Evolutionary conservation across 2,888 invertebrate species (phyloP).

Genomic region (Cybosia mesomella): DNA sequence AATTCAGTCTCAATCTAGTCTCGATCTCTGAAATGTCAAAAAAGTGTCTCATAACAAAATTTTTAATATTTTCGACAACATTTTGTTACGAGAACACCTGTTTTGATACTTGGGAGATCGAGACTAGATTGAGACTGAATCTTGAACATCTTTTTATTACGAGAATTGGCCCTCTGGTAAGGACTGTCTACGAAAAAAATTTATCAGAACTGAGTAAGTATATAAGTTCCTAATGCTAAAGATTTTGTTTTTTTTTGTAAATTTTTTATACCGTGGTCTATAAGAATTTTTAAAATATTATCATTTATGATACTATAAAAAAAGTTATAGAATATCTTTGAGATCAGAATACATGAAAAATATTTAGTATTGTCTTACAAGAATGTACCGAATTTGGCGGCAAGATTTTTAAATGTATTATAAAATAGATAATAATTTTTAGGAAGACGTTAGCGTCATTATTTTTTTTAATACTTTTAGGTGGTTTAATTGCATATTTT

Average conservation of each 20-base stretch:
- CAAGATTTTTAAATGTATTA: slow-evolving; percentile 34
- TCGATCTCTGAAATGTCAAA: too few relatives aligned
- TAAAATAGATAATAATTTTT: slow-evolving; percentile 32
- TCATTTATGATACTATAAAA: slow-evolving; percentile 1
- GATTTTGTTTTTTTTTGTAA: not conserved
- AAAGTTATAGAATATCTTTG: slow-evolving; percentile 38
- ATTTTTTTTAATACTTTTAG: slow-evolving; percentile 30
- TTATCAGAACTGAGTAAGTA: too few relatives aligned
- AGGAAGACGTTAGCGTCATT: slow-evolving; percentile 39
- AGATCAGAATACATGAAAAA: slow-evolving; percentile 44
- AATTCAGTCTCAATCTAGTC: too few relatives aligned
- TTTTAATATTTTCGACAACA: too few relatives aligned
- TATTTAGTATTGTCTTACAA: slow-evolving; percentile 48
- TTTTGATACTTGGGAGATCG: too few relatives aligned
- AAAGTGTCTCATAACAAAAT: too few relatives aligned
- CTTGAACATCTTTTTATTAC: too few relatives aligned
- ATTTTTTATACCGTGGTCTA: not conserved
- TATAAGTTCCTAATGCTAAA: not conserved
- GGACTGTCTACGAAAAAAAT: slow-evolving; percentile 6
- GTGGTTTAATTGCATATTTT: slow-evolving; percentile 16
- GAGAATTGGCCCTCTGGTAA: too few relatives aligned
- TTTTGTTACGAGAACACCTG: too few relatives aligned
- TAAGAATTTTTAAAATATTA: not conserved
- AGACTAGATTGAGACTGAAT: too few relatives aligned
- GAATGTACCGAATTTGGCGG: slow-evolving; percentile 30